A percentile compares a stretch with the other conserved stretches of the same genome.
Conservation (phyloP, 1,140 invertebrate genomes). For the Scylla paramamosain region DNA sequence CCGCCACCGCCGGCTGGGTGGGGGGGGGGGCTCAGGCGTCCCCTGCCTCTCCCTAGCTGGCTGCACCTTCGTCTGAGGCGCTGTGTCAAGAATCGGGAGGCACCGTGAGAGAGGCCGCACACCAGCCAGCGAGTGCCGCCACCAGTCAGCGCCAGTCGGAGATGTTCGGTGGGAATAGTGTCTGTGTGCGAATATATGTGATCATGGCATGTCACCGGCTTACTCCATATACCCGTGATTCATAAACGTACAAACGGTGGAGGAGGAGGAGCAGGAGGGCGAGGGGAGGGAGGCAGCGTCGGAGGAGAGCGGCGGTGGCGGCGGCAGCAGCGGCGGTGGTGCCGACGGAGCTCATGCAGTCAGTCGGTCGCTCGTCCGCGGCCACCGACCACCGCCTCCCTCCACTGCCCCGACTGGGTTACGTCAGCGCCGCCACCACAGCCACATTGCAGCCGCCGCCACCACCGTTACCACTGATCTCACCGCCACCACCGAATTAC, state of each 20-base stretch:
- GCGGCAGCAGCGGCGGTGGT: constrained; percentile 28
- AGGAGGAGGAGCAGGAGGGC: background rate
- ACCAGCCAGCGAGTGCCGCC: background rate
- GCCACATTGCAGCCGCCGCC: background rate
- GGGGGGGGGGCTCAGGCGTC: background rate
- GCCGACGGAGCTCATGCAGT: constrained; percentile 4
- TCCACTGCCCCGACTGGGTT: constrained; percentile 27
- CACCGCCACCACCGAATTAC: background rate
- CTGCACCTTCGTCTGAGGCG: background rate
- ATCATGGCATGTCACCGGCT: background rate
- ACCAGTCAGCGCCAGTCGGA: background rate
- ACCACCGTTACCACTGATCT: background rate
- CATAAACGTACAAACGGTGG: background rate
- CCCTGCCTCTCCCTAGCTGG: background rate
- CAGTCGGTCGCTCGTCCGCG: background rate
- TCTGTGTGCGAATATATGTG: background rate
- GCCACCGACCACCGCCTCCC: constrained; percentile 36
- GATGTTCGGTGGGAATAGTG: background rate
- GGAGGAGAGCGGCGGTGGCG: constrained; percentile 25
- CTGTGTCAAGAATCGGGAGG: background rate
- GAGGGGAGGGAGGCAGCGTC: background rate
- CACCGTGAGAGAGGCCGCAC: background rate
- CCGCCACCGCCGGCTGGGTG: background rate
- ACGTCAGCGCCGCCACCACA: constrained; percentile 25
- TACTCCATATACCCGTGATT: constrained; percentile 7